These are phyloP conservation scores for Drosophila rhopaloa DNA, from an alignment of 1,140 invertebrate genomes.

Conservation along the genomic window DNA sequence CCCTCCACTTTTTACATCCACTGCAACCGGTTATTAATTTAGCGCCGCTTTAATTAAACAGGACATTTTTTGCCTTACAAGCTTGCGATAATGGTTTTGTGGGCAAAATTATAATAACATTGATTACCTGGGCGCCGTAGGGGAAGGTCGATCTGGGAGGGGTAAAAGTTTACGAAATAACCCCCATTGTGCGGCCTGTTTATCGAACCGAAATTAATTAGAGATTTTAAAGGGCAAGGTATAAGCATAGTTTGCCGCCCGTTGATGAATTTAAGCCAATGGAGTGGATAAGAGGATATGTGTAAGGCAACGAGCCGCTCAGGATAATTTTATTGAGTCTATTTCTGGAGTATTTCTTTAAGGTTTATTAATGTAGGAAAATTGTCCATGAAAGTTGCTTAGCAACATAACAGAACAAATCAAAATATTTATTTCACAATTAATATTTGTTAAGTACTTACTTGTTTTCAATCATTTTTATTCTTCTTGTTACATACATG, in stretches of 20 bases:
- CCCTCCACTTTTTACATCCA: not conserved
- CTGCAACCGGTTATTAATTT: slow-evolving; percentile 54
- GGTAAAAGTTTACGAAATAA: slow-evolving; percentile 6
- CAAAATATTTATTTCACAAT: no score
- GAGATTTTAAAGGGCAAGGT: slow-evolving; percentile 45
- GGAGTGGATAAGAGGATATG: not conserved
- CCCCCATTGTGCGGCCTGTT: slow-evolving; percentile 13
- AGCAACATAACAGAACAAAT: no score
- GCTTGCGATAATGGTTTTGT: slow-evolving; percentile 48
- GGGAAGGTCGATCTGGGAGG: slow-evolving; percentile 1
- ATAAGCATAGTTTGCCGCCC: slow-evolving; percentile 38
- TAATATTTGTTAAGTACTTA: no score
- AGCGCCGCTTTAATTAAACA: slow-evolving; percentile 53
- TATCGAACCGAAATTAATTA: slow-evolving; percentile 54
- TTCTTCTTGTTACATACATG: no score
- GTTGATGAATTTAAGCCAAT: slow-evolving; percentile 12
- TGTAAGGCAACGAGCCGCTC: not conserved
- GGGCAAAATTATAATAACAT: slow-evolving; percentile 56
- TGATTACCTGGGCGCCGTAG: slow-evolving; percentile 35
- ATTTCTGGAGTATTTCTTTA: not conserved
- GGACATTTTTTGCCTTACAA: slow-evolving; percentile 13
- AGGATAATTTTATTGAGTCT: not conserved
- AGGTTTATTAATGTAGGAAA: no score
- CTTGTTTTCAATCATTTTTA: no score
- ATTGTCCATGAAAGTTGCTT: no score